These are phyloP conservation scores for Volucella bombylans DNA, from an alignment of 2,888 invertebrate genomes.

Conservation along the genomic window DNA sequence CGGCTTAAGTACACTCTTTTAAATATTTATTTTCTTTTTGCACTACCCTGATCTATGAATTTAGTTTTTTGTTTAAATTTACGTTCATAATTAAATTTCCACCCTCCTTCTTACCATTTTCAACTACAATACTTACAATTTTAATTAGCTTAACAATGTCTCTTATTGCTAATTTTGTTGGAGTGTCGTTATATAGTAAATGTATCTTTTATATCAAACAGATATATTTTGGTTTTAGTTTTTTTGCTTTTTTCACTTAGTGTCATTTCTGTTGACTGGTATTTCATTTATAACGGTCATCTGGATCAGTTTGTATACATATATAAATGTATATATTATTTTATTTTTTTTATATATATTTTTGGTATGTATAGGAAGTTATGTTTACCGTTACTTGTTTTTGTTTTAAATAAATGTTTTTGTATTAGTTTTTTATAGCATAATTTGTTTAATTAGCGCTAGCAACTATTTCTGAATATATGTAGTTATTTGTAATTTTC, in stretches of 20 bases:
- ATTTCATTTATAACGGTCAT: conserved; percentile 48
- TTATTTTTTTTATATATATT: conserved; percentile 41
- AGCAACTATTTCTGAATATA: conserved; percentile 61
- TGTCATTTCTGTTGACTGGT: conserved; percentile 26
- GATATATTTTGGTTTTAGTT: conserved; percentile 32
- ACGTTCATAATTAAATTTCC: conserved; percentile 45
- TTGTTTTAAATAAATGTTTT: conserved; percentile 12
- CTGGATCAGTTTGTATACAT: conserved; percentile 70
- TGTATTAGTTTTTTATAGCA: conserved; percentile 68
- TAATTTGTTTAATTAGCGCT: conserved; percentile 62
- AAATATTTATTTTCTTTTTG: not conserved
- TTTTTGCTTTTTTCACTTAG: conserved; percentile 55
- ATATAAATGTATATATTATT: conserved; percentile 68
- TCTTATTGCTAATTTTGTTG: conserved; percentile 48
- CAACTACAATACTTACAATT: too few species aligned
- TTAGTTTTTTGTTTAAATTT: conserved; percentile 9
- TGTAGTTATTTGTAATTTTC: conserved; percentile 29
- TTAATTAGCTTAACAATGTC: conserved; percentile 23
- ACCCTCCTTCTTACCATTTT: too few species aligned
- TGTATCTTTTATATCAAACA: conserved; percentile 68
- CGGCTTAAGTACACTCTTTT: conserved; percentile 26
- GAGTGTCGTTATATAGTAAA: conserved; percentile 45
- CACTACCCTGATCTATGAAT: conserved; percentile 20
- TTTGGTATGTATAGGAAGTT: conserved; percentile 66
- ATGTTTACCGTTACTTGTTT: conserved; percentile 28